These are phyloP conservation scores for Perizoma flavofasciatum DNA, from an alignment of 2,888 invertebrate species.

Conservation along the genomic window DNA sequence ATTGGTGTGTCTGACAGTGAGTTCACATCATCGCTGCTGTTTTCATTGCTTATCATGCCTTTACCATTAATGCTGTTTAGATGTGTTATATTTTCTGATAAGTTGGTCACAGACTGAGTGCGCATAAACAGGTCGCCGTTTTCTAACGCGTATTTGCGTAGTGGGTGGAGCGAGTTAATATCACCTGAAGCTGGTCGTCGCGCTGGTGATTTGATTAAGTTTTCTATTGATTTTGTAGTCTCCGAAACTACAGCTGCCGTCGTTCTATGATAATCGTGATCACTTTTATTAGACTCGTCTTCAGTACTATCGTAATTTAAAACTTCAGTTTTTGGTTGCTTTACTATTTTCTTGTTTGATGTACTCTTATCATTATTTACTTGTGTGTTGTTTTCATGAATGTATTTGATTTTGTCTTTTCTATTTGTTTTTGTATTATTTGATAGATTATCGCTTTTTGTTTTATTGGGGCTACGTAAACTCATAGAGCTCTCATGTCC, in stretches of 20 bases:
- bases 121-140: conserved; percentile 48
- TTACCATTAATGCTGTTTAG: conserved; percentile 5
- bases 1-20: conserved; percentile 51
- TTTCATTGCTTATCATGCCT: conserved; percentile 33
- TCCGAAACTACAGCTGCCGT: conserved; percentile 41
- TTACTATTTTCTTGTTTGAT: conserved; percentile 11
- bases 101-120: conserved; percentile 57
- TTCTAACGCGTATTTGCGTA: conserved; percentile 48
- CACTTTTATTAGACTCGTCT: conserved; percentile 50
- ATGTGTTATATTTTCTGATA: conserved; percentile 37
- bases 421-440: conserved; percentile 7
- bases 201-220: conserved; percentile 67
- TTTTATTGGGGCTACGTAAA: conserved; percentile 35
- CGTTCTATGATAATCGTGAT: conserved; percentile 50
- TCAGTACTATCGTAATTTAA: conserved; percentile 43
- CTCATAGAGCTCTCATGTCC: conserved; percentile 52
- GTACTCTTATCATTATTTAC: conserved; percentile 14
- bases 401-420: conserved; percentile 26
- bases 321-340: conserved; percentile 18
- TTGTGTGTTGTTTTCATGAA: conserved; percentile 13
- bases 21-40: conserved; percentile 57
- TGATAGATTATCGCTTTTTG: conserved; percentile 10
- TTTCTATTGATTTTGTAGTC: conserved; percentile 60
- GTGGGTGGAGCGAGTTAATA: conserved; percentile 46
- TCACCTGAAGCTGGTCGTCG: conserved; percentile 62